A percentile compares a stretch with the other conserved stretches of the same genome.
phyloP scores from a whole-genome alignment of 2,888 invertebrate species.

The Callinectes sapidus region DNA sequence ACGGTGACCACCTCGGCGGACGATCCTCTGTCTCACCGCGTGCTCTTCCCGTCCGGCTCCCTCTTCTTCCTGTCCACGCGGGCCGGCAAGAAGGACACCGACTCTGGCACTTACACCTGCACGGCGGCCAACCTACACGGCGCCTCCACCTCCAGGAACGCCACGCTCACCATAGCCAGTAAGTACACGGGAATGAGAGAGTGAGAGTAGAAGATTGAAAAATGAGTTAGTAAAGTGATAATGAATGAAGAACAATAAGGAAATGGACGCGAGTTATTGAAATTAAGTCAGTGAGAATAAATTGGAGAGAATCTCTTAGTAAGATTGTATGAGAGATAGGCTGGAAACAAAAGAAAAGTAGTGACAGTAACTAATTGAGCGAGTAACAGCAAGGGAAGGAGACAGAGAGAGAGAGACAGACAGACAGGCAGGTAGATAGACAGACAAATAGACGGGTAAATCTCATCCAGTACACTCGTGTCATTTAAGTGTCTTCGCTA shows the following conservation, averaged over 20 bases:
- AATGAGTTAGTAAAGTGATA: neutral
- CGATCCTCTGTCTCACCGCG: conserved; percentile 61
- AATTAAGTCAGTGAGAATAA: too few species aligned
- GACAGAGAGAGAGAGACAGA: conserved; percentile 4
- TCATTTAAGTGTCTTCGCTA: neutral
- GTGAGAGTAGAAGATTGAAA: neutral
- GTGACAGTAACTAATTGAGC: neutral
- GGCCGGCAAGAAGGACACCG: conserved; percentile 69
- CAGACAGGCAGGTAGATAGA: neutral
- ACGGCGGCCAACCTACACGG: conserved; percentile 66
- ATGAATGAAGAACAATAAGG: neutral
- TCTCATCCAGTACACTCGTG: neutral
- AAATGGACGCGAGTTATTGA: too few species aligned
- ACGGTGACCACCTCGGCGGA: conserved; percentile 62
- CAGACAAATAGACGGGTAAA: neutral
- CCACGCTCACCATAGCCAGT: conserved; percentile 54
- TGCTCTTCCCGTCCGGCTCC: conserved; percentile 68
- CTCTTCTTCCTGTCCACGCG: conserved; percentile 69
- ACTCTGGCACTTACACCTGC: conserved; percentile 66
- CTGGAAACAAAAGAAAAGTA: neutral
- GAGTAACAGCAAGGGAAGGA: neutral
- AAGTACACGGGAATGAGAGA: neutral
- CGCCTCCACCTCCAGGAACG: conserved; percentile 63
- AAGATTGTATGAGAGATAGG: too few species aligned
- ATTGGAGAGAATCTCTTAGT: too few species aligned